phyloP scores from a whole-genome alignment of 2,113 vertebrate genomes.

The Pithys albifrons region DNA sequence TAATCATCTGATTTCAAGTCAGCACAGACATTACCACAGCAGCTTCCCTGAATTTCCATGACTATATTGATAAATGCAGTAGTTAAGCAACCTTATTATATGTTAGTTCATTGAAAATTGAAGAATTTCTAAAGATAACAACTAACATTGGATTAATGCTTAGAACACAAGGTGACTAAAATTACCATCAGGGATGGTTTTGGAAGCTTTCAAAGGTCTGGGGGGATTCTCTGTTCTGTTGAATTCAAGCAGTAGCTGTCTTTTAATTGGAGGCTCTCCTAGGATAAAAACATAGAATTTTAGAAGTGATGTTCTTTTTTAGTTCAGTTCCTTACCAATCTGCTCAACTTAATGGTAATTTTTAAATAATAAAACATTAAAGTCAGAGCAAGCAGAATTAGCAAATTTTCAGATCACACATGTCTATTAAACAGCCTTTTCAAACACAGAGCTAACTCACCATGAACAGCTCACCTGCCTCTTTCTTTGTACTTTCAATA shows the following conservation, averaged over 20 bases:
- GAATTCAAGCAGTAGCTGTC: slow-evolving; percentile 86
- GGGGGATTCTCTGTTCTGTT: slow-evolving; percentile 72
- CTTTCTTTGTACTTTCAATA: not conserved
- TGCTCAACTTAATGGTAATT: not conserved
- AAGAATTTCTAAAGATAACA: not conserved
- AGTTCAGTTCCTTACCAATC: not conserved
- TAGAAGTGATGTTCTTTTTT: not conserved
- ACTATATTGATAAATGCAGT: not conserved
- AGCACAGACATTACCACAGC: not conserved
- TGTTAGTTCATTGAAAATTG: not conserved
- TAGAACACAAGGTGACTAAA: not conserved
- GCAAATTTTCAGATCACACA: not conserved
- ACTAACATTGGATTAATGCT: not conserved
- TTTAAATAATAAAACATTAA: not conserved
- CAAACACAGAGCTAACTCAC: not conserved
- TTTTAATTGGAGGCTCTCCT: slow-evolving; percentile 90
- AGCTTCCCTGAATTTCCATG: not conserved
- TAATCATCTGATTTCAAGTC: not conserved
- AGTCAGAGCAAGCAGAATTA: not conserved
- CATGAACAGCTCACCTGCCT: not conserved
- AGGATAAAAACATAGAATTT: slow-evolving; percentile 1
- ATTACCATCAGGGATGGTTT: slow-evolving; percentile 84
- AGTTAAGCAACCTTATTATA: not conserved
- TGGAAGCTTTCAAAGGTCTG: slow-evolving; percentile 71
- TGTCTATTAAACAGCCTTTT: not conserved